phyloP scores from a whole-genome alignment of 2,888 invertebrate species.

The Machimus atricapillus region DNA sequence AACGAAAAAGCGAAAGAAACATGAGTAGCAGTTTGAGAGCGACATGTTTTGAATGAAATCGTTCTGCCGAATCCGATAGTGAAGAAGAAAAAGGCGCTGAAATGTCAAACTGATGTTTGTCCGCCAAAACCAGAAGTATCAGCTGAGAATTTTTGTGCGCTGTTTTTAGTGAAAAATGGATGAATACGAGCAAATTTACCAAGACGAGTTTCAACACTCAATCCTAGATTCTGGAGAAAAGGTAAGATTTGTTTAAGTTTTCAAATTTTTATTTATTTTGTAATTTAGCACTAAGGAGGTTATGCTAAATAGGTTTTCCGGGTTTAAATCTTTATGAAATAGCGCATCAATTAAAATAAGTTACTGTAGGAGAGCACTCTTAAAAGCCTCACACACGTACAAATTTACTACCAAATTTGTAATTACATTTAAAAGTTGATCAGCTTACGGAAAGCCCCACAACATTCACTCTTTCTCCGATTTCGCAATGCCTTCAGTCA shows the following conservation, averaged over 20 bases:
- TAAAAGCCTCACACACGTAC: too few relatives aligned
- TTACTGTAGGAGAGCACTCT: too few relatives aligned
- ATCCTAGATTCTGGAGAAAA: not conserved
- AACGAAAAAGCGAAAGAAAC: too few relatives aligned
- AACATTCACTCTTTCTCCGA: too few relatives aligned
- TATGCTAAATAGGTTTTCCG: not conserved
- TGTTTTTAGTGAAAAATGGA: not conserved
- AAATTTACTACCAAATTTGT: too few relatives aligned
- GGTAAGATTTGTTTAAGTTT: not conserved
- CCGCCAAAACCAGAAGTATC: not conserved
- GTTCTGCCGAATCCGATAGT: not conserved
- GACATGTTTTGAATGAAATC: not conserved
- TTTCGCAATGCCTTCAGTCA: too few relatives aligned
- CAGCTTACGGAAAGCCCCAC: too few relatives aligned
- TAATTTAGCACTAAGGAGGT: not conserved
- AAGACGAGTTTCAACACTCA: not conserved
- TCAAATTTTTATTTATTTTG: not conserved
- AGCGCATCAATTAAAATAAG: too few relatives aligned
- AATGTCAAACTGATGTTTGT: not conserved
- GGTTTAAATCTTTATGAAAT: too few relatives aligned
- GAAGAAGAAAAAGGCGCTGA: not conserved
- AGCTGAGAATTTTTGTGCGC: not conserved
- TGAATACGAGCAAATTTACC: conserved; percentile 5
- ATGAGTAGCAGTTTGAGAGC: not conserved
- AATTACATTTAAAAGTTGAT: too few relatives aligned